Evolutionary conservation across 1,140 invertebrate species (phyloP).

Genomic region (Dolichoris vasculosae): DNA sequence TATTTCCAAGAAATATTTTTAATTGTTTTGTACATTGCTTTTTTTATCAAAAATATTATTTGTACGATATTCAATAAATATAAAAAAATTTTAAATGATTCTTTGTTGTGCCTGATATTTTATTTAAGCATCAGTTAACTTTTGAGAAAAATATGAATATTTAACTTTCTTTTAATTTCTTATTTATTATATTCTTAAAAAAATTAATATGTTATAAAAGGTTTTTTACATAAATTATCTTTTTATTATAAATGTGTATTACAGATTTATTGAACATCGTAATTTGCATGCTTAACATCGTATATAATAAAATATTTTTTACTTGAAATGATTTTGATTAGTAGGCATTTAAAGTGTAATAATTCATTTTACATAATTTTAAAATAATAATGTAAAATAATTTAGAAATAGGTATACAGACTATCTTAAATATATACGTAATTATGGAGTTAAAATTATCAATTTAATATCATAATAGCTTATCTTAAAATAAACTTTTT

Average conservation of each 20-base stretch:
- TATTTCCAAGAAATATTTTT: not conserved
- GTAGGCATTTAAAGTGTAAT: not conserved
- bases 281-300: not conserved
- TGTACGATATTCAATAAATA: slow-evolving; percentile 2
- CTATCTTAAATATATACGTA: not conserved
- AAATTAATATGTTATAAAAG: no score
- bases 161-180: no score
- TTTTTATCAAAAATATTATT: not conserved
- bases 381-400: not conserved
- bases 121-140: no score
- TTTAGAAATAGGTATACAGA: not conserved
- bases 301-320: not conserved
- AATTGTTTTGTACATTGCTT: slow-evolving; percentile 16
- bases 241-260: not conserved
- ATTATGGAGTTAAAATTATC: not conserved
- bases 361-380: not conserved
- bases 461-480: not conserved
- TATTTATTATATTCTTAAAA: no score
- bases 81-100: not conserved
- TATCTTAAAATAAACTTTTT: no score
- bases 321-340: not conserved
- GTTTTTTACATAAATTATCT: no score
- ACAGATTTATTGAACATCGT: slow-evolving; percentile 15
- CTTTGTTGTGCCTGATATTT: no score
- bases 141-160: no score